Percentiles rank a stretch among this genome's conserved stretches.
Conservation (phyloP, 2,113 vertebrate species). For the Psammodynastes pulverulentus region DNA sequence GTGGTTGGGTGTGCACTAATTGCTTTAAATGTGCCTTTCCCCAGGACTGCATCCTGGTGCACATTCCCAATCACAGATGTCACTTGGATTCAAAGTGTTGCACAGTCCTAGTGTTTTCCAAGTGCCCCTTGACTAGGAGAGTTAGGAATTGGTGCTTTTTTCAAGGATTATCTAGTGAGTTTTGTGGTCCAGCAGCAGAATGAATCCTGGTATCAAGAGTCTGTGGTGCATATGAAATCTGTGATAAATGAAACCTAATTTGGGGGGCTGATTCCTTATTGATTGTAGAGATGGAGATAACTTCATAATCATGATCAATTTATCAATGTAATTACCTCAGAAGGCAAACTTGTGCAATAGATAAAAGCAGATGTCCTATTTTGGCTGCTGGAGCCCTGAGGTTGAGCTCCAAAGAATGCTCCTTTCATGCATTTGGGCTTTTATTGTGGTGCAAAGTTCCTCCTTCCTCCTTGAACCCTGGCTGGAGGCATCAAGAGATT, state of each 20-base stretch:
- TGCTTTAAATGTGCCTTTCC: neutral
- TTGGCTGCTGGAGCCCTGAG: neutral
- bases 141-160: neutral
- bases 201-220: neutral
- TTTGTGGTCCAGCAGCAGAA: neutral
- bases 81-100: neutral
- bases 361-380: neutral
- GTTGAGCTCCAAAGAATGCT: neutral
- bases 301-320: neutral
- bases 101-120: neutral
- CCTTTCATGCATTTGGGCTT: neutral
- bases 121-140: neutral
- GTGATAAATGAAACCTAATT: neutral
- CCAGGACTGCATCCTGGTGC: neutral
- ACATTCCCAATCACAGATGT: neutral
- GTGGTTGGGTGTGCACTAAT: neutral
- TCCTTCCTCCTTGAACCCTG: slow-evolving; percentile 48
- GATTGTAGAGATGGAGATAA: neutral
- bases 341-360: neutral
- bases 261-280: neutral
- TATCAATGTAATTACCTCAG: too few species aligned
- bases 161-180: neutral
- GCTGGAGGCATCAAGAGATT: slow-evolving; percentile 54
- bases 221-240: neutral
- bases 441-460: slow-evolving; percentile 32